These are phyloP conservation scores for Phaetusa simplex DNA, from an alignment of 2,113 vertebrate genomes.

Conservation along the genomic window DNA sequence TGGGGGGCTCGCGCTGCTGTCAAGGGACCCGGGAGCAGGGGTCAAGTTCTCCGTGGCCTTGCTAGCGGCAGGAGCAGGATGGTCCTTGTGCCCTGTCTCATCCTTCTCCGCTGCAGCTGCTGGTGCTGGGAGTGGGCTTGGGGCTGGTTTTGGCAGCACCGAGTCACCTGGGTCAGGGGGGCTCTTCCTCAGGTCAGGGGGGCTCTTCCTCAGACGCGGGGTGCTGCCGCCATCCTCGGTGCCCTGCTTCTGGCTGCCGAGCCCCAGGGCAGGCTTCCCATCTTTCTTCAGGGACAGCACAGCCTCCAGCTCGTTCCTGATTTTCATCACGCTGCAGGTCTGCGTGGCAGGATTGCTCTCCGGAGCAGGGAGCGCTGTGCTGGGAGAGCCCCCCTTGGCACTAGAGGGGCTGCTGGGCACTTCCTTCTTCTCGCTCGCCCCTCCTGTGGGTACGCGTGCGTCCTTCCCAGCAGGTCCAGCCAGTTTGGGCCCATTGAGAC, in stretches of 20 bases:
- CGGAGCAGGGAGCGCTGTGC: neutral
- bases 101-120: neutral
- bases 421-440: slow-evolving; percentile 5
- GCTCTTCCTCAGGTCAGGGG: neutral
- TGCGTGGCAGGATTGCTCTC: neutral
- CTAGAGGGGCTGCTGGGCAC: neutral
- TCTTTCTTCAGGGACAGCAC: slow-evolving; percentile 69
- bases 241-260: slow-evolving; percentile 45
- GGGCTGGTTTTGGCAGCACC: neutral
- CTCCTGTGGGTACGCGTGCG: fast-evolving
- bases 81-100: neutral
- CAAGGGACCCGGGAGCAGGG: neutral
- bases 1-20: neutral
- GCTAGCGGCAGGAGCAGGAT: neutral
- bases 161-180: neutral
- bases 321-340: slow-evolving; percentile 60
- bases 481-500: neutral
- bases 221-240: slow-evolving; percentile 5
- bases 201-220: neutral
- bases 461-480: neutral
- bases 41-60: neutral
- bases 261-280: neutral
- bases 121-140: neutral
- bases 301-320: slow-evolving; percentile 76
- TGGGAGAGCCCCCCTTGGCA: neutral